Percentiles rank a stretch among this genome's conserved stretches.
These are phyloP conservation scores for Eudyptes chrysolophus DNA, from an alignment of 2,113 vertebrate genomes.

Conservation along the genomic window DNA sequence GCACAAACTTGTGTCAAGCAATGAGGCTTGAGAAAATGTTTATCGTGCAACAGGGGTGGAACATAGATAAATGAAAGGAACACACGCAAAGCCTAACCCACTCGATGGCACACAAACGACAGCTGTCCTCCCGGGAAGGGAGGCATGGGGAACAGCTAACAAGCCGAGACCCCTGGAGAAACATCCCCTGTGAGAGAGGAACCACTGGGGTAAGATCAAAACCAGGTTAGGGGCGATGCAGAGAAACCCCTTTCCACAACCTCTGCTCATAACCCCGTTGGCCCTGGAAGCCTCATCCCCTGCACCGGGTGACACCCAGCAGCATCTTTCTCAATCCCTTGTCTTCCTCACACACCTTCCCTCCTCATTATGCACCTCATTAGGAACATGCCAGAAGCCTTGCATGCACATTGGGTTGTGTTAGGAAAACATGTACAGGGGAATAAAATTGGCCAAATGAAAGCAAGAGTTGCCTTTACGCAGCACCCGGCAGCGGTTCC, in stretches of 20 bases:
- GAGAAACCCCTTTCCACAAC: background rate
- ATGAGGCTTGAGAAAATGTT: background rate
- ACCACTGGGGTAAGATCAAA: background rate
- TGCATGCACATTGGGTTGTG: accelerated
- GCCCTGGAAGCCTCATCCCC: background rate
- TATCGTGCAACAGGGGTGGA: background rate
- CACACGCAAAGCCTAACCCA: background rate
- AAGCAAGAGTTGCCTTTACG: background rate
- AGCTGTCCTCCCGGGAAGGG: background rate
- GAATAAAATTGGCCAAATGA: background rate
- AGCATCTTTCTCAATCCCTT: background rate
- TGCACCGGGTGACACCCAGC: accelerated
- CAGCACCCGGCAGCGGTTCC: accelerated
- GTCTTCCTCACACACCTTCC: background rate
- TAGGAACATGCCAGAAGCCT: background rate
- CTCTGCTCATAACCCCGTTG: accelerated
- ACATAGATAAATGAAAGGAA: background rate
- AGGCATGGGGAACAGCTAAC: accelerated
- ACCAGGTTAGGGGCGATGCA: background rate
- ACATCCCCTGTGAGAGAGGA: background rate
- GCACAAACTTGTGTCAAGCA: background rate
- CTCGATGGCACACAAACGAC: background rate
- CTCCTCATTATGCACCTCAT: accelerated
- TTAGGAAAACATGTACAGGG: background rate
- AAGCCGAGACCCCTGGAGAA: background rate